These are phyloP conservation scores for Electrona antarctica DNA, from an alignment of 2,113 vertebrate genomes.

Conservation along the genomic window DNA sequence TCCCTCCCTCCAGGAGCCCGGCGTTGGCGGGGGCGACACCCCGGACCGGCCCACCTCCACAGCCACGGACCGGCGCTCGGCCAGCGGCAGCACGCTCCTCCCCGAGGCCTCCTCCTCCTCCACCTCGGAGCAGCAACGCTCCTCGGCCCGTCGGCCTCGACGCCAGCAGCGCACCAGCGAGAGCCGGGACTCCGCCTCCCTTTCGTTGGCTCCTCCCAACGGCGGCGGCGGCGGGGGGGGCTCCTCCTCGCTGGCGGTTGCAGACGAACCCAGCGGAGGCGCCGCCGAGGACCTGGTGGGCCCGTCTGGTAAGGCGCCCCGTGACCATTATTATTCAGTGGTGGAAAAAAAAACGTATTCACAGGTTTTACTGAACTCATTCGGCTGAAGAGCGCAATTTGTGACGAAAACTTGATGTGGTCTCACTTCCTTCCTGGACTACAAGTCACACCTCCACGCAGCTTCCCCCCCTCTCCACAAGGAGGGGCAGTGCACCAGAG, in stretches of 20 bases:
- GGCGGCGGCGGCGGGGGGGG: conserved; percentile 52
- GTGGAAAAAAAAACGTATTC: too few species aligned
- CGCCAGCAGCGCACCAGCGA: conserved; percentile 95
- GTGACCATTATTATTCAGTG: too few species aligned
- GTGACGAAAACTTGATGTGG: too few species aligned
- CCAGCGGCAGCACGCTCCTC: not conserved
- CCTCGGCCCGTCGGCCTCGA: conserved; percentile 87
- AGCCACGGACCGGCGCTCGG: conserved; percentile 75
- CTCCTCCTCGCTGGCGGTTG: conserved; percentile 71
- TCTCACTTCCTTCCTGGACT: too few species aligned
- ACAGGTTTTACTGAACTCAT: too few species aligned
- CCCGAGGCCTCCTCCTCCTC: conserved; percentile 2
- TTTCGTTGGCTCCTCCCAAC: conserved; percentile 66
- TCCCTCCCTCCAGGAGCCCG: conserved; percentile 88
- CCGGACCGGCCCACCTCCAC: conserved; percentile 75
- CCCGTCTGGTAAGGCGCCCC: too few species aligned
- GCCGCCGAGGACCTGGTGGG: conserved; percentile 64
- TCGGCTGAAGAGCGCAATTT: too few species aligned
- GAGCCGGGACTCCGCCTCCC: conserved; percentile 84
- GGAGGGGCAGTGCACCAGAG: too few species aligned
- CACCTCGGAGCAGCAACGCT: conserved; percentile 76
- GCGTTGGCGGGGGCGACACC: conserved; percentile 61
- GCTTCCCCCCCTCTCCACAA: too few species aligned
- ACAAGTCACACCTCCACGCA: too few species aligned
- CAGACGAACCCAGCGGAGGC: conserved; percentile 80